Conservation (phyloP, 2,113 vertebrate genomes). For the Sciurus niger region DNA sequence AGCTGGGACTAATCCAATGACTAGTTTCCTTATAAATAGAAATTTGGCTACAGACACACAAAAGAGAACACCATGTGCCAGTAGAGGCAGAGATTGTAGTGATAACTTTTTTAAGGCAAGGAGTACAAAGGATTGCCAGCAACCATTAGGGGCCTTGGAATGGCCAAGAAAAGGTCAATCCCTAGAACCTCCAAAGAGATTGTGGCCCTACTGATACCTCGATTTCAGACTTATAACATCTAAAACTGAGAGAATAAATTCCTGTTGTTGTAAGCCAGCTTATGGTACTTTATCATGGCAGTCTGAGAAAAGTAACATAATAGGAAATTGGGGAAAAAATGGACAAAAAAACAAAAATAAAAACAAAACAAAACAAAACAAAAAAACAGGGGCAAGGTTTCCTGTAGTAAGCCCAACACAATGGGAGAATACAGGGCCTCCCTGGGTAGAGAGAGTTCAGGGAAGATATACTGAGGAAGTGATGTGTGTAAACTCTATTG, state of each 20-base stretch:
- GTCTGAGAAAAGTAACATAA: neutral
- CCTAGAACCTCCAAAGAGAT: neutral
- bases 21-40: neutral
- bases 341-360: no score
- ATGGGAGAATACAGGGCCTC: neutral
- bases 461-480: neutral
- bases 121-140: neutral
- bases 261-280: neutral
- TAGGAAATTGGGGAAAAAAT: neutral
- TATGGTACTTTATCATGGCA: neutral
- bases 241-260: neutral
- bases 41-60: neutral
- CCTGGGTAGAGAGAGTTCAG: neutral
- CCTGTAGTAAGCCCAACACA: neutral
- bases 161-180: neutral
- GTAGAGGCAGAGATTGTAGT: neutral
- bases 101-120: neutral
- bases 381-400: neutral
- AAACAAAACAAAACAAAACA: neutral
- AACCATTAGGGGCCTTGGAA: neutral
- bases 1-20: neutral
- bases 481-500: neutral
- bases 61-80: neutral
- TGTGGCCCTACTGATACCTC: neutral
- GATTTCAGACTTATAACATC: no score